A percentile compares a stretch with the other conserved stretches of the same genome.
These are phyloP conservation scores for Lophochroa leadbeateri DNA, from an alignment of 2,113 vertebrate genomes.

Conservation along the genomic window DNA sequence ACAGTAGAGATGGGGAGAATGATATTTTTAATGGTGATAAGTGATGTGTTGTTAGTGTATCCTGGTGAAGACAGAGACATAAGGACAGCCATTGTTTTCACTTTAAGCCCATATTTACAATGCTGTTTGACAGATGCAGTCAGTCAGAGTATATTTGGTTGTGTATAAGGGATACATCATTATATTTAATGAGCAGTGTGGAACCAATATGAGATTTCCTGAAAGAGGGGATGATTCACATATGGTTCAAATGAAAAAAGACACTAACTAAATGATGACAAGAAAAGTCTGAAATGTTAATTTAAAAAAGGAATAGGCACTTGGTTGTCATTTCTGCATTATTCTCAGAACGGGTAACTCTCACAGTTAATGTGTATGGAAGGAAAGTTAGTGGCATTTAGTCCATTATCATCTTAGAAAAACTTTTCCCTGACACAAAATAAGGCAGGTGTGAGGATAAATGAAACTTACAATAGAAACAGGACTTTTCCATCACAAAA, in stretches of 20 bases:
- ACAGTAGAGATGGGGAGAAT: background rate
- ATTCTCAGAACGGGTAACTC: background rate
- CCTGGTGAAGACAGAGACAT: background rate
- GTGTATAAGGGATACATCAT: constrained; percentile 26
- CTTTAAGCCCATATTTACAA: background rate
- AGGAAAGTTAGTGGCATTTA: background rate
- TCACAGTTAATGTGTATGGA: background rate
- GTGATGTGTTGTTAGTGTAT: background rate
- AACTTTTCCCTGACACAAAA: background rate
- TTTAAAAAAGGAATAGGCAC: background rate
- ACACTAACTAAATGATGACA: background rate
- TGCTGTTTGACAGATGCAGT: constrained; percentile 20
- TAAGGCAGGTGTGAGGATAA: background rate
- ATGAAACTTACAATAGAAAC: background rate
- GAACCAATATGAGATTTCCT: background rate
- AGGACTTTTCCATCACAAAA: background rate
- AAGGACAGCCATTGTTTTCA: background rate
- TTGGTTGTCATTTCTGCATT: background rate
- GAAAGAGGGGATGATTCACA: background rate
- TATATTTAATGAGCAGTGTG: constrained; percentile 59
- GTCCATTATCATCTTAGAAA: background rate
- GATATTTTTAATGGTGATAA: background rate
- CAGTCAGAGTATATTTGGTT: background rate
- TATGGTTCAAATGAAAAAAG: constrained; percentile 1
- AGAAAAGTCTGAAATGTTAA: background rate